Conservation (phyloP, 2,888 invertebrate species). For the Dione vanillae region DNA sequence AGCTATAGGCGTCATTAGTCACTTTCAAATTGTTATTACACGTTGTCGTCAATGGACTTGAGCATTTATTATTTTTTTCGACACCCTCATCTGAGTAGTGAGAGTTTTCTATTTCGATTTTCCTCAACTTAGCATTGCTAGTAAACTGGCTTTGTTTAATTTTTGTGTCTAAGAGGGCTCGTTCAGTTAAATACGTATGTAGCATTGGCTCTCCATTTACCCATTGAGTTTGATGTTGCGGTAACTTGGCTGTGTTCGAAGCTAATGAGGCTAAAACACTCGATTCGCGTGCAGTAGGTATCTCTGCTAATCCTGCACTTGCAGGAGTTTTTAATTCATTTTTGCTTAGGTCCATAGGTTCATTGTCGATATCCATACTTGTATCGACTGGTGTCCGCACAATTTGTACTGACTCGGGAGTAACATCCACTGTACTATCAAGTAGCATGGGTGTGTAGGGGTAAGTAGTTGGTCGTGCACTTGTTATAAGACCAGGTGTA, state of each 20-base stretch:
- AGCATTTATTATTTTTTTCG: constrained; percentile 36
- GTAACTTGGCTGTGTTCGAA: constrained; percentile 85
- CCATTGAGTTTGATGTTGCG: constrained; percentile 83
- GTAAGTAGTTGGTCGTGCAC: constrained; percentile 87
- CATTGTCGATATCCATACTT: constrained; percentile 76
- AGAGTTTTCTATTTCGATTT: constrained; percentile 67
- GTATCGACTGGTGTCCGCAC: constrained; percentile 63
- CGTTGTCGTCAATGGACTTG: constrained; percentile 24
- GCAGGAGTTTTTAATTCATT: constrained; percentile 66
- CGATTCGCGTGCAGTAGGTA: constrained; percentile 86
- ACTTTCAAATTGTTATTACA: constrained; percentile 52
- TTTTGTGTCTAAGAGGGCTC: constrained; percentile 88
- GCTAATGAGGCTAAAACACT: constrained; percentile 86
- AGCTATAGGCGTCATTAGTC: constrained; percentile 52
- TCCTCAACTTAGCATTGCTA: constrained; percentile 67
- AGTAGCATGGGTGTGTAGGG: constrained; percentile 83
- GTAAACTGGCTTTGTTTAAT: constrained; percentile 87
- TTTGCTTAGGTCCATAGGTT: constrained; percentile 81
- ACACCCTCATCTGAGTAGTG: constrained; percentile 55
- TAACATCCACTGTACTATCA: constrained; percentile 61
- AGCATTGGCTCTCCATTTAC: constrained; percentile 86
- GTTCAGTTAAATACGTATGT: constrained; percentile 89
- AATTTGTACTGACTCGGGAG: constrained; percentile 61
- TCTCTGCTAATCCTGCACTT: constrained; percentile 71
- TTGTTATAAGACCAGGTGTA: constrained; percentile 84